Percentiles rank a stretch among this genome's conserved stretches.
Evolutionary conservation across 2,797 vertebrate genomes (phyloP).

Genomic region (Rhyacichthys aspro): DNA sequence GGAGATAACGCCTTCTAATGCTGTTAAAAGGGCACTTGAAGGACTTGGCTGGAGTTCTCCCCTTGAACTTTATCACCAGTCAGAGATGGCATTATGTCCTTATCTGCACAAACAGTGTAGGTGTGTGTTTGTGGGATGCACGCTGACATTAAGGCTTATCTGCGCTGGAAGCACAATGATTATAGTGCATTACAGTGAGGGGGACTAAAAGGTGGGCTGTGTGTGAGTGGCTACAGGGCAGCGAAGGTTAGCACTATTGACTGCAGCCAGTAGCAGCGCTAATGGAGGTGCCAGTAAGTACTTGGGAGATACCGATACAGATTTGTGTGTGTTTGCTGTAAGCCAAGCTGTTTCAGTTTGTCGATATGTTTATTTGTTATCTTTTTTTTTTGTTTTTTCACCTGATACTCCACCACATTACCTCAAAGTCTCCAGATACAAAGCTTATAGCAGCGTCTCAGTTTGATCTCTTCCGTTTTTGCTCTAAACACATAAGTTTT

Average conservation of each 20-base stretch:
- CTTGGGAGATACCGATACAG: slow-evolving; percentile 49
- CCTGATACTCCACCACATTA: too few species aligned
- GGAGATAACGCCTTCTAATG: slow-evolving; percentile 11
- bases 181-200: slow-evolving; percentile 53
- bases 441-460: neutral
- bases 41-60: slow-evolving; percentile 45
- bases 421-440: neutral
- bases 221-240: slow-evolving; percentile 24
- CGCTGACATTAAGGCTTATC: slow-evolving; percentile 65
- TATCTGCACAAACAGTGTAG: slow-evolving; percentile 56
- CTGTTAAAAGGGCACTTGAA: slow-evolving; percentile 53
- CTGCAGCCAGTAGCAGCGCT: slow-evolving; percentile 46
- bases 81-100: slow-evolving; percentile 60
- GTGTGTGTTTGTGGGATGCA: slow-evolving; percentile 24
- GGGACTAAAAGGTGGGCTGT: slow-evolving; percentile 40
- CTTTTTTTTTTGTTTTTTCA: slow-evolving; percentile 8
- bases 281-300: slow-evolving; percentile 64
- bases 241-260: slow-evolving; percentile 63
- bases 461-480: too few species aligned
- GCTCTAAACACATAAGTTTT: too few species aligned
- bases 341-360: slow-evolving; percentile 17
- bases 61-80: slow-evolving; percentile 73
- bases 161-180: slow-evolving; percentile 57
- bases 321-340: slow-evolving; percentile 19
- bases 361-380: slow-evolving; percentile 41